These are phyloP conservation scores for Drosophila sulfurigaster DNA, from an alignment of 1,140 invertebrate genomes.

Conservation along the genomic window DNA sequence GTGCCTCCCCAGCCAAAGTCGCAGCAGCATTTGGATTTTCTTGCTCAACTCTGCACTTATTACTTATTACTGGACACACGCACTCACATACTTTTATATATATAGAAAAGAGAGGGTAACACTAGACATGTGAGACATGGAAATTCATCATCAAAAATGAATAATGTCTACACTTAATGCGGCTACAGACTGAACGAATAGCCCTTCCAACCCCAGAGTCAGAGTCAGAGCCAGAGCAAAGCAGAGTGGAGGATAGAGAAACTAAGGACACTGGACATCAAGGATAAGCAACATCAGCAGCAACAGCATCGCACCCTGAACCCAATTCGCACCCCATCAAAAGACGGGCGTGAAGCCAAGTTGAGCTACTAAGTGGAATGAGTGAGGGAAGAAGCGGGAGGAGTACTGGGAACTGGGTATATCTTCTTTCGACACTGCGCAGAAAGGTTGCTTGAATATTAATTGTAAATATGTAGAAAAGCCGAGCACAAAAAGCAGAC, in stretches of 20 bases:
- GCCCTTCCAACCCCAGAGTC: slow-evolving; percentile 27
- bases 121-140: slow-evolving; percentile 82
- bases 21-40: slow-evolving; percentile 47
- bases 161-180: slow-evolving; percentile 84
- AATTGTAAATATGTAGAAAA: slow-evolving; percentile 74
- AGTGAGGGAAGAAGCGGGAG: not conserved
- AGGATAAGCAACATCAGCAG: slow-evolving; percentile 63
- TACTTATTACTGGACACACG: slow-evolving; percentile 78
- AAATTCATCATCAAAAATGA: slow-evolving; percentile 84
- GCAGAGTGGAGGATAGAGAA: not conserved
- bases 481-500: not conserved
- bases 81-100: not conserved
- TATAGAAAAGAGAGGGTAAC: slow-evolving; percentile 15
- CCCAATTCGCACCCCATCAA: slow-evolving; percentile 82
- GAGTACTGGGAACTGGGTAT: slow-evolving; percentile 1
- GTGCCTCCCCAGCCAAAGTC: slow-evolving; percentile 42
- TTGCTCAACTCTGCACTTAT: slow-evolving; percentile 72
- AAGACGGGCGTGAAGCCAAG: slow-evolving; percentile 73
- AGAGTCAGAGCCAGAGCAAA: not conserved
- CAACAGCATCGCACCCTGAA: slow-evolving; percentile 63
- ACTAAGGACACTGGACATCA: slow-evolving; percentile 37
- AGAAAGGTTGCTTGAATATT: slow-evolving; percentile 81
- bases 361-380: slow-evolving; percentile 13
- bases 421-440: slow-evolving; percentile 46
- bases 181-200: slow-evolving; percentile 46